Conservation (phyloP, 2,113 vertebrate species). For the Hippocampus barbouri region DNA sequence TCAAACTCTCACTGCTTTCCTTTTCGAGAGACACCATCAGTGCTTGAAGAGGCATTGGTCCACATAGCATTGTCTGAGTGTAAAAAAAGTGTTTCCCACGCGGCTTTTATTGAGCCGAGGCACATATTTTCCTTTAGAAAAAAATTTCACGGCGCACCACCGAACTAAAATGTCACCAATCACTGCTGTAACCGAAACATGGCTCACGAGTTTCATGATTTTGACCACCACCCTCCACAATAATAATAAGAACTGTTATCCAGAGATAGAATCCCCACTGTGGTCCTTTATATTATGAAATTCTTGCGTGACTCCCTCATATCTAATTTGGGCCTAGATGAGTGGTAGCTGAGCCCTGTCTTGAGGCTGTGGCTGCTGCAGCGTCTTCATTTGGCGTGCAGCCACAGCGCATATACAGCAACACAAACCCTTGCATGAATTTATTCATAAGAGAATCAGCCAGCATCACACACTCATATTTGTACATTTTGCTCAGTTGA, state of each 20-base stretch:
- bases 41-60: background rate
- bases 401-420: background rate
- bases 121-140: too few relatives aligned
- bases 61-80: background rate
- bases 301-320: constrained; percentile 35
- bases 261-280: background rate
- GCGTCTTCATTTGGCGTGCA: constrained; percentile 26
- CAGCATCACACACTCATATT: background rate
- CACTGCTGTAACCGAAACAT: too few relatives aligned
- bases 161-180: too few relatives aligned
- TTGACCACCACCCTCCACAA: background rate
- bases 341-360: constrained; percentile 52
- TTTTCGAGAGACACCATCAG: background rate
- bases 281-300: background rate
- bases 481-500: background rate
- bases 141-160: too few relatives aligned
- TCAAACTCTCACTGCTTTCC: background rate
- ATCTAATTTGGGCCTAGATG: constrained; percentile 61
- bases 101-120: too few relatives aligned
- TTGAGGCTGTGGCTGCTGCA: constrained; percentile 35
- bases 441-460: constrained; percentile 1
- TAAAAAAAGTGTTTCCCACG: background rate
- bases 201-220: background rate
- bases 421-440: constrained; percentile 4
- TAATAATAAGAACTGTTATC: background rate